Evolutionary conservation across 1,140 invertebrate genomes (phyloP), one percentile per base, ranked within the genome.

Genomic region (Nasonia longicornis): DNA sequence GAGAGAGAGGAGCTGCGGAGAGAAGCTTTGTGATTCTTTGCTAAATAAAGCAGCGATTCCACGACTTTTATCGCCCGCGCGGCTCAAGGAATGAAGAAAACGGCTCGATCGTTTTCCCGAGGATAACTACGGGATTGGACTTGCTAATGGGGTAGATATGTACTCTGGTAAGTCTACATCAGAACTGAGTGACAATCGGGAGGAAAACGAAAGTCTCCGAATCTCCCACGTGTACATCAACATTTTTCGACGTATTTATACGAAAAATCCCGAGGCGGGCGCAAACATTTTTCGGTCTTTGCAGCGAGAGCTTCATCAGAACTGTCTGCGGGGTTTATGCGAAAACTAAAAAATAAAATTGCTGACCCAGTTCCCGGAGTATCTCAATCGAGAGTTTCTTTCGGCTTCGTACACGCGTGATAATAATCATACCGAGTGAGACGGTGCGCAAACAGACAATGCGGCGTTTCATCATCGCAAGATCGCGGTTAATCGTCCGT

Each of bases 11-110:
- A 35, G 3, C 31, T 35, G 26, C 26, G 69, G 35, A 38, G 77
- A 79, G 72, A 74, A 69, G 58, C 78, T 73, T 64, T 80, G 79
- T 80, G 79, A 80, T 80, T 80, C 79, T 80, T 80, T 80, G 79
- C 72, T 80, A 80, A 80, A 80, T 75, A 79, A 79, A 79, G 77
- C 77, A 64, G 52, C 70, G 77, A 79, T 79, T 79, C 52, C 70
- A 52, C 45, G 70, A 72, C 70, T 79, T 58, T 79, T 71, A 72
- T 79, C 45, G 29, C 70, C 26, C 8, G 69, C 10, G 42, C 70
- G 22, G 69, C 10, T 26, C 26, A 2, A 35, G 38, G 77, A 79
- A 79, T 64, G 64, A 79, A 72, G 77, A 72, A 71, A 71, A 79
- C 64, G n/a, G 26, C 8, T 35, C 70, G 70, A 79, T 79, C 31